These are phyloP conservation scores for Microplitis demolitor DNA, from an alignment of 1,140 invertebrate genomes.

Conservation along the genomic window DNA sequence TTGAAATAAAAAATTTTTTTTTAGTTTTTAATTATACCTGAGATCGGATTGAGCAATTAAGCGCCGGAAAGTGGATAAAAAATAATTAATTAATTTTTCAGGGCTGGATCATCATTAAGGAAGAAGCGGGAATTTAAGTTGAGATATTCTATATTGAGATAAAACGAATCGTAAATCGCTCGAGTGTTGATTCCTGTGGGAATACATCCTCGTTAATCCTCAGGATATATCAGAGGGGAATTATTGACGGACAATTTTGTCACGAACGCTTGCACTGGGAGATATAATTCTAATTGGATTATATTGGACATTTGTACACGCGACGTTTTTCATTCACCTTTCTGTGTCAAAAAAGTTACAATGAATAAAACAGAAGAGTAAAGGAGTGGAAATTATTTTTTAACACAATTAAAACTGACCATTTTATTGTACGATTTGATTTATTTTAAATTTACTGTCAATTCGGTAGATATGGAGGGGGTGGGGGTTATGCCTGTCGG, in stretches of 20 bases:
- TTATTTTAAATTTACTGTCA: background rate
- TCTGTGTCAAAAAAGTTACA: too few relatives aligned
- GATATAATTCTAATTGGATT: conserved; percentile 18
- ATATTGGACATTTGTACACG: background rate
- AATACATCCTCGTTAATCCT: conserved; percentile 19
- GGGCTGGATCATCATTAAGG: background rate
- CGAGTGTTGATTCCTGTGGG: conserved; percentile 5
- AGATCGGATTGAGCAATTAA: too few relatives aligned
- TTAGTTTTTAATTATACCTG: too few relatives aligned
- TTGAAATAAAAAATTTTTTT: conserved; percentile 27
- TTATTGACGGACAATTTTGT: conserved; percentile 22
- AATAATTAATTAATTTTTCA: background rate
- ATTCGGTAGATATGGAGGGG: background rate
- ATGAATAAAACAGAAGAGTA: too few relatives aligned
- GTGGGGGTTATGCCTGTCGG: too few relatives aligned
- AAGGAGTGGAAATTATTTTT: too few relatives aligned
- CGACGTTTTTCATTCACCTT: too few relatives aligned
- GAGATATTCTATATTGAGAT: background rate
- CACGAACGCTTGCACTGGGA: background rate
- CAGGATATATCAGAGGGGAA: conserved; percentile 16
- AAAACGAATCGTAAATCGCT: conserved; percentile 20
- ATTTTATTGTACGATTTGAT: background rate
- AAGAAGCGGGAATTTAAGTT: background rate
- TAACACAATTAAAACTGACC: background rate
- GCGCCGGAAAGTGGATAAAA: too few relatives aligned